Conservation (phyloP, 2,797 vertebrate species). For the Benthosema pterotum region DNA sequence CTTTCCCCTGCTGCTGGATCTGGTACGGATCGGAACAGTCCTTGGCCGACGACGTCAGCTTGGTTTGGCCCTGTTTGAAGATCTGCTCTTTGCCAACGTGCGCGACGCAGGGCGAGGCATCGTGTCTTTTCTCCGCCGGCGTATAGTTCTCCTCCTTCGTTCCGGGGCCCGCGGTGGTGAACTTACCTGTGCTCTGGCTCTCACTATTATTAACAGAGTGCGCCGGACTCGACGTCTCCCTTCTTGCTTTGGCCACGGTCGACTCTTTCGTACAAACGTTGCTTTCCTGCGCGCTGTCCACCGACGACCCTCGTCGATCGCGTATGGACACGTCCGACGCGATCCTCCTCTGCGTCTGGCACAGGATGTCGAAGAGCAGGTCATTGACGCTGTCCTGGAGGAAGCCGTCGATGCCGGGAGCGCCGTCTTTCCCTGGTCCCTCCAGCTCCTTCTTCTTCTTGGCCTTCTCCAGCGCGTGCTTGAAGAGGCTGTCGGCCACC, state of each 20-base stretch:
- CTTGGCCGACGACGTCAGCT: slow-evolving; percentile 48
- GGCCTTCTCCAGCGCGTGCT: slow-evolving; percentile 88
- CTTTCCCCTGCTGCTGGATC: slow-evolving; percentile 52
- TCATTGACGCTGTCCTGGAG: slow-evolving; percentile 86
- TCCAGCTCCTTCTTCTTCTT: slow-evolving; percentile 79
- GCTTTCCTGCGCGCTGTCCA: slow-evolving; percentile 62
- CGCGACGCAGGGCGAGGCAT: slow-evolving; percentile 35
- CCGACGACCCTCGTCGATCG: slow-evolving; percentile 73
- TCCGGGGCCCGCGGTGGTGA: slow-evolving; percentile 38
- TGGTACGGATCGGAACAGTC: slow-evolving; percentile 75
- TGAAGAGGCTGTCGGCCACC: slow-evolving; percentile 87
- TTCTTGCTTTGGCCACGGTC: slow-evolving; percentile 55
- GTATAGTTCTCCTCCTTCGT: slow-evolving; percentile 55
- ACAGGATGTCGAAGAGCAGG: slow-evolving; percentile 88
- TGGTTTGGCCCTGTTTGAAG: slow-evolving; percentile 60
- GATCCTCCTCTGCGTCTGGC: slow-evolving; percentile 90
- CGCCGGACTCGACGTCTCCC: slow-evolving; percentile 58
- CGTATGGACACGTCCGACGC: slow-evolving; percentile 76
- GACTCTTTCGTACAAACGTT: slow-evolving; percentile 54
- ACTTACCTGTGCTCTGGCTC: slow-evolving; percentile 62
- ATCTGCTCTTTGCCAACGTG: slow-evolving; percentile 67
- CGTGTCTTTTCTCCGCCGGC: slow-evolving; percentile 60
- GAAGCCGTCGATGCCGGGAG: slow-evolving; percentile 72
- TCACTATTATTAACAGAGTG: slow-evolving; percentile 62
- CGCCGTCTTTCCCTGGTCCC: slow-evolving; percentile 73